These are phyloP conservation scores for Manacus vitellinus DNA, from an alignment of 2,113 vertebrate genomes.

Conservation along the genomic window DNA sequence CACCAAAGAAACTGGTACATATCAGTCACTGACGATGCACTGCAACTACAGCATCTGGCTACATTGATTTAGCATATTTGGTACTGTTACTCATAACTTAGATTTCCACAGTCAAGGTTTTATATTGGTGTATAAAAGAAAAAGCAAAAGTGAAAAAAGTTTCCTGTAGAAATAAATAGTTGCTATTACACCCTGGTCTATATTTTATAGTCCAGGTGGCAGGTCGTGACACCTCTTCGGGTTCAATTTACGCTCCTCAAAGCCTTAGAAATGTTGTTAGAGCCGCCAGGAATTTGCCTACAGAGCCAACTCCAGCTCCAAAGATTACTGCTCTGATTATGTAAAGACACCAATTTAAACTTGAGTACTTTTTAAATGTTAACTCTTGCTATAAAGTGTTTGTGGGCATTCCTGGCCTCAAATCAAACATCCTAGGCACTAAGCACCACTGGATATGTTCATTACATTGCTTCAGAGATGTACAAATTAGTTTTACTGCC, in stretches of 20 bases:
- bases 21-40: accelerated
- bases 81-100: background rate
- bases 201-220: slow-evolving; percentile 6
- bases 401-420: slow-evolving; percentile 24
- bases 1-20: background rate
- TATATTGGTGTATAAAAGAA: background rate
- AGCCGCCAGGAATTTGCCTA: slow-evolving; percentile 30
- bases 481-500: background rate
- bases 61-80: background rate
- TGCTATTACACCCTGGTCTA: background rate
- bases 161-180: background rate
- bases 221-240: slow-evolving; percentile 28
- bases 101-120: background rate
- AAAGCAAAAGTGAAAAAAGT: background rate
- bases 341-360: background rate
- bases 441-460: background rate
- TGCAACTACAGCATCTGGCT: background rate
- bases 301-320: background rate
- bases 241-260: slow-evolving; percentile 19
- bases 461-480: background rate
- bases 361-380: slow-evolving; percentile 21
- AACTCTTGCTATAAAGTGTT: slow-evolving; percentile 8
- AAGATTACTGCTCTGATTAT: background rate
- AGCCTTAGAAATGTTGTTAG: slow-evolving; percentile 22
- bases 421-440: slow-evolving; percentile 14